phyloP scores from a whole-genome alignment of 2,888 invertebrate genomes.

The Tricholauxania praeusta region DNA sequence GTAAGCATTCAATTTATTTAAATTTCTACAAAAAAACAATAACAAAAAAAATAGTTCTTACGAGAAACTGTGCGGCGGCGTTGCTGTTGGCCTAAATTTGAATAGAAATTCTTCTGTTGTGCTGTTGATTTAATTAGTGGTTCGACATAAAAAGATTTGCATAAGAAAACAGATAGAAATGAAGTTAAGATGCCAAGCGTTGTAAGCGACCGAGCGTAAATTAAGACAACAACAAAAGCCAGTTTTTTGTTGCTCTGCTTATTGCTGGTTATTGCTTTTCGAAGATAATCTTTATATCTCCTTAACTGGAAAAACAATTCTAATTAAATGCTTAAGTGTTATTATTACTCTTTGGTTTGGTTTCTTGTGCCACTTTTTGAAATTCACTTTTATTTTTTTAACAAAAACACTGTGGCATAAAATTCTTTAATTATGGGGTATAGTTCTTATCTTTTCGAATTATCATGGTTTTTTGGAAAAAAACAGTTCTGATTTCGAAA shows the following conservation, averaged over 20 bases:
- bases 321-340: not conserved
- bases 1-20: not conserved
- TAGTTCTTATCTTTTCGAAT: not conserved
- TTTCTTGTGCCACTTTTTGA: not conserved
- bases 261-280: not conserved
- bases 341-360: not conserved
- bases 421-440: not conserved
- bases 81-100: conserved; percentile 15
- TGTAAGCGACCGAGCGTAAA: not conserved
- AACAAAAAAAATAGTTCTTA: not conserved
- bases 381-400: conserved; percentile 5
- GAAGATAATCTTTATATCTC: not conserved
- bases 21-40: conserved; percentile 15
- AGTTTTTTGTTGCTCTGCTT: not conserved
- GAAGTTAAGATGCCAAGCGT: too few species aligned
- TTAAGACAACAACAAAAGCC: conserved; percentile 10
- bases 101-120: conserved; percentile 9
- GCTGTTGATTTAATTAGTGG: too few species aligned
- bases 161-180: too few species aligned
- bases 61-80: not conserved
- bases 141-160: too few species aligned
- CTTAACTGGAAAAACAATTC: conserved; percentile 11
- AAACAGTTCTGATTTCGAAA: too few species aligned
- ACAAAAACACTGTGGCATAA: not conserved
- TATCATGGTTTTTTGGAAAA: not conserved